Base-by-base conservation (phyloP, 2,113 vertebrate genomes). In the Callithrix jacchus region DNA sequence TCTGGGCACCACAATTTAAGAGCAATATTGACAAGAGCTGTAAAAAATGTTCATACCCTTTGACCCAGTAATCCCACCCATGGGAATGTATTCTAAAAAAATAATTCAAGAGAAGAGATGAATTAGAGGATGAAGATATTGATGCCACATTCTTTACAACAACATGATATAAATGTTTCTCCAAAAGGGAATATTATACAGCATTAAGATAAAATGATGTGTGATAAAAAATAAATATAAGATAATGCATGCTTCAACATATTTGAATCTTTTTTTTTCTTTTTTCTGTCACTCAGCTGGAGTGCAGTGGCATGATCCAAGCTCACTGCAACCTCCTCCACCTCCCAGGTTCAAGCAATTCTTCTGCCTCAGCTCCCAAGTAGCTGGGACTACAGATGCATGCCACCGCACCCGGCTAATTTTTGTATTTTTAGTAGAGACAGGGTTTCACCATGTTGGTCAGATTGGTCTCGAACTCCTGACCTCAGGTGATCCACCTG, bases 31-130 rank as follows among this genome's bases (percentile, higher is more conserved):
- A 97, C 97, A 97, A 96, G 84, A 95, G 92, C 94, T 87, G 91
- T 97, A 98, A 98, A 98, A 77, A 98, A 97, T 95, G 96, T 96
- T 96, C 97, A 91, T 95, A 94, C 94, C 97, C 96, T 97, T 97
- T 97, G 97, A 97, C 97, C 97, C 91, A 94, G 89, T 97, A 96
- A 97, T 97, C 45, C 84, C 91, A 91, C 97, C 68, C 96, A 40
- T 47, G 91, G 93, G 97, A 93, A 95, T 97, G 97, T 97, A 95
- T 87, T 94, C 91, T 95, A 87, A 93, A 68, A 91, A 96, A 95
- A 96, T 97, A 97, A 96, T 93, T 97, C 97, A 95, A 87, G 83
- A 94, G 47, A 93, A 79, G 37, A 89, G 87, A 97, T 96, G 73
- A 96, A 96, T 94, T 96, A 96, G 85, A 97, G 76, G 16, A 89